Base-by-base conservation (phyloP, 2,888 invertebrate species). In the Drosophila infuscata region DNA sequence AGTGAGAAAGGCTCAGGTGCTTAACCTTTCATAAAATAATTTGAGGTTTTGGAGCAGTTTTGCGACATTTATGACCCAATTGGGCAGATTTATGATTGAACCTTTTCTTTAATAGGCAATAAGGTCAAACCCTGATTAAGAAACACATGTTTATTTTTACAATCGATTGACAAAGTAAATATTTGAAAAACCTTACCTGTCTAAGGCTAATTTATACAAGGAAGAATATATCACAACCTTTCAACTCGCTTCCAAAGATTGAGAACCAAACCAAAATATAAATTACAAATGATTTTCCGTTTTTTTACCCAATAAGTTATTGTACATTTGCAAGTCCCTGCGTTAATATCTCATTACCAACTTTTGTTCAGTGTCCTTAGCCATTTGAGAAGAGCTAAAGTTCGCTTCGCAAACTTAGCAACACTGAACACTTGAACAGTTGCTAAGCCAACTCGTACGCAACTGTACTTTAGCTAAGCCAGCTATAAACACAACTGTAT, bases 381-480 rank as follows among this genome's bases (percentile, higher is more conserved):
- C 57, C 60, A 36, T 60, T 73, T 73, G 46, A 49, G n/a, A 25
- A 60, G 11, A 49, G 38, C 64, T 41, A 29, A 58, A 74, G 36
- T 56, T 60, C 3, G 29, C 57, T 25, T 6, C 52, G 35, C 35
- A 38, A 70, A 57, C 61, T 70, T 20, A 17, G 30, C 15, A 57
- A 3, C 41, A 32, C 29, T 36, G 38, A 25, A 32, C 36, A 61
- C 48, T 68, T 82, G 51, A 59, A 57, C 69, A 65, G 76, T 71
- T 69, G 67, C 81, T 77, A 83, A 80, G 70, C 75, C 83, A 80
- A 72, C 75, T 76, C 62, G 62, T 38, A 49, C 78, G 41, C 78
- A 73, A 73, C 74, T 76, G 79, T 78, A 76, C 69, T 73, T 64
- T 6, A 48, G 60, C 48, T 74, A 59, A 73, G 71, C 65, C 32